A percentile compares a stretch with the other conserved stretches of the same genome.
phyloP scores from a whole-genome alignment of 2,797 vertebrate genomes.

The Miichthys miiuy region DNA sequence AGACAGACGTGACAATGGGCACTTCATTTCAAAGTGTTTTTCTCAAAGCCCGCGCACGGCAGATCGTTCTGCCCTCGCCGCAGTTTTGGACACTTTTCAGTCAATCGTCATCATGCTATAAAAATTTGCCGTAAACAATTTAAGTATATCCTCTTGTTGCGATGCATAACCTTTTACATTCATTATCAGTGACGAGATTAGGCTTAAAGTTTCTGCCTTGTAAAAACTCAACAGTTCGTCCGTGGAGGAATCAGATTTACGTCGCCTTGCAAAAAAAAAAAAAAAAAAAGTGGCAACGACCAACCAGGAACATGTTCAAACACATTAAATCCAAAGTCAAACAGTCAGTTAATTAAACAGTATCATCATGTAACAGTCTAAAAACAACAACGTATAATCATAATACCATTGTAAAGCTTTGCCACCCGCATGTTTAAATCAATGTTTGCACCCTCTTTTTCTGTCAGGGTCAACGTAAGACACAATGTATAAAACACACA shows the following conservation, averaged over 20 bases:
- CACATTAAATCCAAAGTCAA: constrained; percentile 60
- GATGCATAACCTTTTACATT: constrained; percentile 80
- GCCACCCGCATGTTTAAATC: constrained; percentile 54
- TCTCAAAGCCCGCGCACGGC: constrained; percentile 38
- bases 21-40: constrained; percentile 43
- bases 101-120: constrained; percentile 32
- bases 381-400: constrained; percentile 53
- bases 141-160: constrained; percentile 28
- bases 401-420: constrained; percentile 66
- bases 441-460: constrained; percentile 36
- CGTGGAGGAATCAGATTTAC: constrained; percentile 35
- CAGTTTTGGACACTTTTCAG: constrained; percentile 36
- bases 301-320: constrained; percentile 40
- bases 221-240: constrained; percentile 61
- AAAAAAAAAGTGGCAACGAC: constrained; percentile 36
- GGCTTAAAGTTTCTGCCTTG: constrained; percentile 59
- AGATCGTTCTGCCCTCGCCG: constrained; percentile 14
- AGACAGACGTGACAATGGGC: constrained; percentile 34
- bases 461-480: constrained; percentile 50
- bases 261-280: constrained; percentile 40
- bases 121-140: constrained; percentile 51
- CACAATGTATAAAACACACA: constrained; percentile 55
- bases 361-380: constrained; percentile 66
- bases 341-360: constrained; percentile 45
- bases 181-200: constrained; percentile 69